Evolutionary conservation across 2,797 vertebrate species (phyloP), one percentile per base, ranked within the genome.

Genomic region (Takifugu ocellatus): DNA sequence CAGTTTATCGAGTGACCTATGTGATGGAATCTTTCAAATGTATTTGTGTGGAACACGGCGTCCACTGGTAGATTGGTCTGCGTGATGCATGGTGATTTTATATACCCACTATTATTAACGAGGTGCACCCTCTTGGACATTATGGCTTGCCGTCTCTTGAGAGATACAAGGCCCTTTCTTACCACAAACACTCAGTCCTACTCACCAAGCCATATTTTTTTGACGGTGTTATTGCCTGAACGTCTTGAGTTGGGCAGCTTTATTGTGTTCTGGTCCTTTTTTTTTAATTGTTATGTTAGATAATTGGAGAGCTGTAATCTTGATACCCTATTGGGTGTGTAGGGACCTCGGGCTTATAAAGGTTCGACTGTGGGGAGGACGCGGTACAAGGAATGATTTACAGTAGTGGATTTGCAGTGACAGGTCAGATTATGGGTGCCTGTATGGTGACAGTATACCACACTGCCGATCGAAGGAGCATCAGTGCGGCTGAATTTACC

Each of bases 141-240:
- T 75, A 69, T 79, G 82, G 74, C 71, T 72, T 66, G 79, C 77
- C 82, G 84, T 83, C 66, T 65, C 53, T 67, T 71, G 67, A 54
- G 79, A 81, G 78, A 84, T 77, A 78, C 70, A 78, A 78, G 72
- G 70, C 68, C 79, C 77, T 83, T 78, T 84, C 70, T 66, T 54
- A 60, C 59, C 64, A 72, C 71, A 84, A 89, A 88, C 85, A 76
- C 83, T 84, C 75, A 72, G 84, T 86, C 83, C 84, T 82, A 87
- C 84, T 87, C 84, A 81, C 73, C 76, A 79, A 82, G 77, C 72
- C 55, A 56, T 75, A 56, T 59, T 76, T 75, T 61, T 78, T 81
- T 57, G 66, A 49, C 59, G 29, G 66, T 60, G 8, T 63, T 61
- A 54, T 72, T 31, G 56, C 68, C 70, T 54, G 67, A 61, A 33